A percentile compares a stretch with the other conserved stretches of the same genome.
phyloP scores from a whole-genome alignment of 2,888 invertebrate genomes.

The Sicus ferrugineus region DNA sequence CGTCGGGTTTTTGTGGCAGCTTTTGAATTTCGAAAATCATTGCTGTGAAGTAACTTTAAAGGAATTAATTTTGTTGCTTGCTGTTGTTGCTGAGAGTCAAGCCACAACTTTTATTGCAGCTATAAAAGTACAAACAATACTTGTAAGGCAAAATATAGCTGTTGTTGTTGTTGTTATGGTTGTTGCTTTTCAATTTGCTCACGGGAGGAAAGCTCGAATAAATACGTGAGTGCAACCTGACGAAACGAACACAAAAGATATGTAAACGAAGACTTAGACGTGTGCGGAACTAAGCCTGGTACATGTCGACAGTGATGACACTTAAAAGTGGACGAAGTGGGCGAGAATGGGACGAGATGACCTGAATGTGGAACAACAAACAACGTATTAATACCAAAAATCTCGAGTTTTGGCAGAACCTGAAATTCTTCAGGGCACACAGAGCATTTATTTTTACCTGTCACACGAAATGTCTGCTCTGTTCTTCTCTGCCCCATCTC shows the following conservation, averaged over 20 bases:
- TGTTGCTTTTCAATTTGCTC: not conserved
- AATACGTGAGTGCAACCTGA: constrained; percentile 16
- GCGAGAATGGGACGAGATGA: not conserved
- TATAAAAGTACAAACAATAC: not conserved
- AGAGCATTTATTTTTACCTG: not conserved
- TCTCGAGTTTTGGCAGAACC: not conserved
- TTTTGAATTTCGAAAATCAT: not conserved
- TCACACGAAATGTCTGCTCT: not conserved
- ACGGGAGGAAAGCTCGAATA: constrained; percentile 2
- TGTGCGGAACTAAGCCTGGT: too few species aligned
- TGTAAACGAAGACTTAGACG: not conserved
- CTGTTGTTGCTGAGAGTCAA: constrained; percentile 2
- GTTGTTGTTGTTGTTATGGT: constrained; percentile 8
- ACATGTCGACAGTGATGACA: not conserved
- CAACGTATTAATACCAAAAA: not conserved
- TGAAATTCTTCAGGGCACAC: not conserved
- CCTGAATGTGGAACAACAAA: not conserved
- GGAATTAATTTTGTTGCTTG: constrained; percentile 17
- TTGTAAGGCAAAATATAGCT: not conserved
- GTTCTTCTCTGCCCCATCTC: not conserved
- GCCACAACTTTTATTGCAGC: not conserved
- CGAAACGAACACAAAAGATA: constrained; percentile 7
- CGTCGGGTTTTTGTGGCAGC: not conserved
- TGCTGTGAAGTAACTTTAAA: not conserved
- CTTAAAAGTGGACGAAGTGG: not conserved